A percentile compares a stretch with the other conserved stretches of the same genome.
Conservation (phyloP, 2,797 vertebrate genomes). For the Emydoidea blandingii region DNA sequence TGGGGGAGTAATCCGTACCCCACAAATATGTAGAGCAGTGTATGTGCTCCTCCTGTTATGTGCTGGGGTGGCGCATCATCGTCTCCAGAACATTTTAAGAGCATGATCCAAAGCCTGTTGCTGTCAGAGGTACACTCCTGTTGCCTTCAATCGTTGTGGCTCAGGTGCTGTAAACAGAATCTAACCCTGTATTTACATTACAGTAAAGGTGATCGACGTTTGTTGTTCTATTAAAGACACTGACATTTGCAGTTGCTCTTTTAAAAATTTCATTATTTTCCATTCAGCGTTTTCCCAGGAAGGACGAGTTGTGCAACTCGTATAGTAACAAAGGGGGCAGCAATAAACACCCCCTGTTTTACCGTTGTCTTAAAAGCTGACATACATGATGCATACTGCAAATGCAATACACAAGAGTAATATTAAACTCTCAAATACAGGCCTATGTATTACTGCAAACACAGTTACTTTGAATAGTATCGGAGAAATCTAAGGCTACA, state of each 20-base stretch:
- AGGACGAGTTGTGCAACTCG: not conserved
- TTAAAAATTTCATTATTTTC: not conserved
- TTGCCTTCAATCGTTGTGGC: not conserved
- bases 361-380: not conserved
- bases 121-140: not conserved
- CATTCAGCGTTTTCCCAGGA: not conserved
- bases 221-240: not conserved
- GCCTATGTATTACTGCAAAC: not conserved
- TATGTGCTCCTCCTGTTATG: not conserved
- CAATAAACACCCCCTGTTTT: not conserved
- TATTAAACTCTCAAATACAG: constrained; percentile 3
- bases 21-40: not conserved
- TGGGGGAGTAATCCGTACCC: not conserved
- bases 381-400: not conserved
- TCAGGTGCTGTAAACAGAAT: not conserved
- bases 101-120: not conserved
- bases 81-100: not conserved
- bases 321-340: not conserved
- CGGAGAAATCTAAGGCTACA: not conserved
- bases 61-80: not conserved
- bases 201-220: not conserved
- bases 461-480: not conserved
- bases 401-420: not conserved
- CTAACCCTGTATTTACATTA: not conserved
- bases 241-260: constrained; percentile 21